Evolutionary conservation across 1,140 invertebrate species (phyloP).

Genomic region (Bombus ignitus): DNA sequence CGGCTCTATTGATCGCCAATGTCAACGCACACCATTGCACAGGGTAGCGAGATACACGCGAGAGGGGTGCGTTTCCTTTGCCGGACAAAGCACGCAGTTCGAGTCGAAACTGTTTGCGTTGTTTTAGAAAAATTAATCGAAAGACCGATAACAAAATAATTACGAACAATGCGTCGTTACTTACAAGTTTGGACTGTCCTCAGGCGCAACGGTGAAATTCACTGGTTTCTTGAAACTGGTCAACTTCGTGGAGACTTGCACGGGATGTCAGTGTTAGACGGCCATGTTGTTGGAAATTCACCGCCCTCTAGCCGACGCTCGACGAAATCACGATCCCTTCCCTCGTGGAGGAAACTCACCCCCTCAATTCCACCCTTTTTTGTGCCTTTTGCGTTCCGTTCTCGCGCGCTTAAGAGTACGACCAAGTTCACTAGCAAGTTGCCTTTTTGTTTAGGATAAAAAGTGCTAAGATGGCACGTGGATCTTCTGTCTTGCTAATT

Average conservation of each 20-base stretch:
- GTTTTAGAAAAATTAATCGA: background rate
- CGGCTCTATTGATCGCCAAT: constrained; percentile 73
- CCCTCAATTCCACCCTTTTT: constrained; percentile 24
- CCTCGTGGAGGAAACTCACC: constrained; percentile 46
- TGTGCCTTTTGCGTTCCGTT: too few species aligned
- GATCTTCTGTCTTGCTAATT: background rate
- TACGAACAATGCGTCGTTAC: constrained; percentile 10
- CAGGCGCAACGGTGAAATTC: background rate
- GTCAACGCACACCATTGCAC: constrained; percentile 53
- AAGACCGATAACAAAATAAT: rapidly evolving
- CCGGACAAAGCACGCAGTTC: constrained; percentile 45
- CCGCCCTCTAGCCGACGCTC: constrained; percentile 64
- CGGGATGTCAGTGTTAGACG: constrained; percentile 64
- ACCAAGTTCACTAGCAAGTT: background rate
- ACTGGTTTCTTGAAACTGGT: constrained; percentile 12
- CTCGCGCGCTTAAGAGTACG: constrained; percentile 1
- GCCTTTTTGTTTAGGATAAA: background rate
- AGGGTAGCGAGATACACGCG: constrained; percentile 11
- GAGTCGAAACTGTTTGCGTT: background rate
- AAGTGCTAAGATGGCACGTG: background rate
- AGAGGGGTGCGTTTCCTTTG: constrained; percentile 34
- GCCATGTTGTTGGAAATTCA: constrained; percentile 66
- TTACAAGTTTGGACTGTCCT: constrained; percentile 20
- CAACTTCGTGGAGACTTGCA: constrained; percentile 53
- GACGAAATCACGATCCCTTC: constrained; percentile 49